These are phyloP conservation scores for Xylocopa sonorina DNA, from an alignment of 1,140 invertebrate species.

Conservation along the genomic window DNA sequence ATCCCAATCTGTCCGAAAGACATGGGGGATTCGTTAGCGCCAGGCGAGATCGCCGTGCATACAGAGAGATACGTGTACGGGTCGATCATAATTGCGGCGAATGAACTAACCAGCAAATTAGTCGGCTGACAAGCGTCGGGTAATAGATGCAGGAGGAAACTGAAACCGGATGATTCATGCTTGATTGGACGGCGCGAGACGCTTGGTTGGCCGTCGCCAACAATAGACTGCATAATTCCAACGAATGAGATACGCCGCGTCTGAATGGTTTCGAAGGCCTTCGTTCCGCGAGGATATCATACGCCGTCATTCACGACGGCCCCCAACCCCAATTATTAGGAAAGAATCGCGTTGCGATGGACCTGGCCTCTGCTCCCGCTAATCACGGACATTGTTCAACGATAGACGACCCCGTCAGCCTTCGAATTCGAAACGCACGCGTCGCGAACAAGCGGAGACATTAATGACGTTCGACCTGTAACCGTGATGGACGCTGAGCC, in stretches of 20 bases:
- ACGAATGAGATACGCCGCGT: slow-evolving; percentile 60
- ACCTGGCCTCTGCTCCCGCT: not conserved
- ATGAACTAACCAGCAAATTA: slow-evolving; percentile 70
- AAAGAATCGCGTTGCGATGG: slow-evolving; percentile 18
- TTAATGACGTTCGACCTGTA: not conserved
- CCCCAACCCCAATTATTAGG: slow-evolving; percentile 22
- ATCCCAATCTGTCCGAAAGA: not conserved
- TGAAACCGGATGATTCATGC: slow-evolving; percentile 70
- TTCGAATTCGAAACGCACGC: not conserved
- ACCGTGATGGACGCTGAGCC: not conserved
- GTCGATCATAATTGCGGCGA: slow-evolving; percentile 64
- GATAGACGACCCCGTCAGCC: not conserved
- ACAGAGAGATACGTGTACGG: not conserved
- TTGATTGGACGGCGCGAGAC: slow-evolving; percentile 67
- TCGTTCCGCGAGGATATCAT: slow-evolving; percentile 40
- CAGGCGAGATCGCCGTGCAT: not conserved
- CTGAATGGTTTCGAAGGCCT: slow-evolving; percentile 55
- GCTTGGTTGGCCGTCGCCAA: slow-evolving; percentile 62
- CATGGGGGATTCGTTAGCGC: too few species aligned
- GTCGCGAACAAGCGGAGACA: not conserved
- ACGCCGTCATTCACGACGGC: slow-evolving; percentile 4
- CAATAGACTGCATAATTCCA: slow-evolving; percentile 67
- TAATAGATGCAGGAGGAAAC: slow-evolving; percentile 70
- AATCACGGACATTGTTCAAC: slow-evolving; percentile 38
- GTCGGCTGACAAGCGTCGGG: slow-evolving; percentile 64